phyloP scores from a whole-genome alignment of 2,888 invertebrate species.

The Bhutanitis thaidina region DNA sequence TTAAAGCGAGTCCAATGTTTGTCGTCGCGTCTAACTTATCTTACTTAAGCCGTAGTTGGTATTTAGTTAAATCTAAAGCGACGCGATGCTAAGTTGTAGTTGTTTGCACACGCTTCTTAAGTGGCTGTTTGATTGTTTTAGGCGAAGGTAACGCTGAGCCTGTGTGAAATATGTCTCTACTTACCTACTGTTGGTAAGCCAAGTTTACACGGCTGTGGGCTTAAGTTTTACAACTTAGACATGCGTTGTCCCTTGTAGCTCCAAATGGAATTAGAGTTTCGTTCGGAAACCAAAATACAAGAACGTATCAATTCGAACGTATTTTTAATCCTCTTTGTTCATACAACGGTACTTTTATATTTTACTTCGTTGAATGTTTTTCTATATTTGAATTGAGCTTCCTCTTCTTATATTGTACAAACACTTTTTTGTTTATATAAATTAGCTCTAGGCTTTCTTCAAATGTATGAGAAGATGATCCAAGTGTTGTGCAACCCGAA shows the following conservation, averaged over 20 bases:
- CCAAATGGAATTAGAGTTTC: neutral
- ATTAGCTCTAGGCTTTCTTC: no score
- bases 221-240: constrained; percentile 70
- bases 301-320: neutral
- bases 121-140: constrained; percentile 75
- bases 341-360: no score
- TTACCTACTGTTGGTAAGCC: constrained; percentile 59
- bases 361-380: no score
- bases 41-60: constrained; percentile 69
- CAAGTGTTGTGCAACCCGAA: no score
- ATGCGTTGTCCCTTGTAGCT: constrained; percentile 1
- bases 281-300: neutral
- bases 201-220: constrained; percentile 54
- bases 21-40: constrained; percentile 52
- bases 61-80: constrained; percentile 72
- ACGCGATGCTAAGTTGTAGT: constrained; percentile 44
- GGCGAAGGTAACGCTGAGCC: constrained; percentile 69
- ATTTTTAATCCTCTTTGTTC: no score
- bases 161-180: constrained; percentile 73
- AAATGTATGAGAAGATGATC: no score
- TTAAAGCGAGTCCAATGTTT: constrained; percentile 13
- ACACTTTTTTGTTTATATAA: no score
- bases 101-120: constrained; percentile 47
- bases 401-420: no score
- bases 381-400: no score